A percentile compares a stretch with the other conserved stretches of the same genome.
Conservation (phyloP, 2,888 invertebrate genomes). For the Idaea aversata region DNA sequence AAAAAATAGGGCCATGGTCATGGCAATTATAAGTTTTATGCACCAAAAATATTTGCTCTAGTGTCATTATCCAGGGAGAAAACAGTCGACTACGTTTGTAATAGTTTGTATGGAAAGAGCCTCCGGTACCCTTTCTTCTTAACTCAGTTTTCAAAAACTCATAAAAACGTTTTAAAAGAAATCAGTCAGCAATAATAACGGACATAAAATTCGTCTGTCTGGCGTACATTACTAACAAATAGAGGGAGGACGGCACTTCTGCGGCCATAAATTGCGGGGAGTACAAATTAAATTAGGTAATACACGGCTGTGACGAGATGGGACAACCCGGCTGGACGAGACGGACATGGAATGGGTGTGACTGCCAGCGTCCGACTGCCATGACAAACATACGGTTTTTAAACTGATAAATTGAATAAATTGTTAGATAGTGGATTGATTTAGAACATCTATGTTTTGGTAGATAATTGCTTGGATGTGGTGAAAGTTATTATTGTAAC, state of each 20-base stretch:
- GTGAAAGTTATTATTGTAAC: background rate
- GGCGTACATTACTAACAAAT: constrained; percentile 51
- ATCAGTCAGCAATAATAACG: constrained; percentile 13
- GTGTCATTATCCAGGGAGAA: no score
- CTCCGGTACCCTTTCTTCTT: no score
- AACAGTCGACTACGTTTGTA: no score
- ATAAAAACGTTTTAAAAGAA: background rate
- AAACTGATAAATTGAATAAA: background rate
- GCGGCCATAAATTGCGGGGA: constrained; percentile 72
- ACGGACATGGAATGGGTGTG: constrained; percentile 76
- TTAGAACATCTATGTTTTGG: background rate
- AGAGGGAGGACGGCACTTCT: constrained; percentile 62
- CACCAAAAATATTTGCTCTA: no score
- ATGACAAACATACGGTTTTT: background rate
- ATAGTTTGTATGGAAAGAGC: no score
- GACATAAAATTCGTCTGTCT: constrained; percentile 25
- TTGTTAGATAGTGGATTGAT: background rate
- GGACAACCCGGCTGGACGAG: constrained; percentile 64
- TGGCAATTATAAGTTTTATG: no score
- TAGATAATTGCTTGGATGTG: background rate
- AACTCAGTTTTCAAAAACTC: background rate
- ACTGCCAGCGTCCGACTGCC: constrained; percentile 44
- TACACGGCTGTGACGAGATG: constrained; percentile 73
- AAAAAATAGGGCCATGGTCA: no score
- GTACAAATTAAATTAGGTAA: constrained; percentile 80